Evolutionary conservation across 2,113 vertebrate genomes (phyloP).

Genomic region (Bungarus multicinctus): DNA sequence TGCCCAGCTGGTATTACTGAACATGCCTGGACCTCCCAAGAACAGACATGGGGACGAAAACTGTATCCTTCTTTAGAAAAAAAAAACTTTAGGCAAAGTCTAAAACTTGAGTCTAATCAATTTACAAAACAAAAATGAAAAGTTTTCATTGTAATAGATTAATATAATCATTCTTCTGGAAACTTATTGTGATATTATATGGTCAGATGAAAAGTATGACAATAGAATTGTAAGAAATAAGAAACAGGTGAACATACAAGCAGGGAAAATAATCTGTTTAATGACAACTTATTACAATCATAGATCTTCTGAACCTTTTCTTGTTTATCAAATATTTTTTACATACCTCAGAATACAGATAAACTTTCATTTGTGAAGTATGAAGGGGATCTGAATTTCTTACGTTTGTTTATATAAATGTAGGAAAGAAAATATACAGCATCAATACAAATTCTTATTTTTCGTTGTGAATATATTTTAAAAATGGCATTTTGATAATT

Average conservation of each 20-base stretch:
- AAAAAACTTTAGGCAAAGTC: background rate
- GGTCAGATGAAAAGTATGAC: background rate
- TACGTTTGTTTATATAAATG: background rate
- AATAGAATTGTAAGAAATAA: background rate
- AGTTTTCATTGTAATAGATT: background rate
- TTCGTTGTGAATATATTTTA: background rate
- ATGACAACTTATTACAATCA: background rate
- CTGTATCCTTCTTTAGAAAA: constrained; percentile 88
- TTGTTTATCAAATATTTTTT: background rate
- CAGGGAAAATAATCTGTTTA: background rate
- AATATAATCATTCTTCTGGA: background rate
- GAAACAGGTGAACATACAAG: background rate
- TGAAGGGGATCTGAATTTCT: background rate
- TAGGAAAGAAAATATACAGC: background rate
- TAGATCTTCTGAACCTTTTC: background rate
- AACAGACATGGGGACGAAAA: constrained; percentile 92
- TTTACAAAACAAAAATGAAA: background rate
- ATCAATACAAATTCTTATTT: background rate
- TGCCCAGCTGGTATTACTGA: constrained; percentile 91
- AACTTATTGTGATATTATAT: background rate
- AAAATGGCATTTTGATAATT: background rate
- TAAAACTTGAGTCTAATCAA: background rate
- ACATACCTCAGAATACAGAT: background rate
- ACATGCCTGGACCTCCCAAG: constrained; percentile 93
- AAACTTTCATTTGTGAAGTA: background rate